These are phyloP conservation scores for Microplitis mediator DNA, from an alignment of 1,140 invertebrate genomes.

Conservation along the genomic window DNA sequence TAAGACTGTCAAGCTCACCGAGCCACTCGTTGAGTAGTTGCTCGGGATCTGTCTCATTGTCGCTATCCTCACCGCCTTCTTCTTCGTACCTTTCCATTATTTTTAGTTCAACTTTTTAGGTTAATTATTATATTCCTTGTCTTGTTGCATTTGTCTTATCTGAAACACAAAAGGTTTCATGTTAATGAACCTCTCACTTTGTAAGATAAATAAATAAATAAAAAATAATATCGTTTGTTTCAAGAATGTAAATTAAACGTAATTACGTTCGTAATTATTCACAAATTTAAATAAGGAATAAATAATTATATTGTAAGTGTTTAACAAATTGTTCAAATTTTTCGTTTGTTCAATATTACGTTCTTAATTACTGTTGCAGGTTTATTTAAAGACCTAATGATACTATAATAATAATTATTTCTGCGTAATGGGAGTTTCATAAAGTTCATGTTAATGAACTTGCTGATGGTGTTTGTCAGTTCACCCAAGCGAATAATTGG, in stretches of 20 bases:
- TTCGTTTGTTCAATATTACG: neutral
- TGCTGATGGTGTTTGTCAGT: slow-evolving; percentile 26
- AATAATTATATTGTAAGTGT: too few species aligned
- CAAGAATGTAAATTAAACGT: too few species aligned
- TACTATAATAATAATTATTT: slow-evolving; percentile 15
- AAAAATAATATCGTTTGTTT: too few species aligned
- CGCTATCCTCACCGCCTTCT: slow-evolving; percentile 61
- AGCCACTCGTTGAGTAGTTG: slow-evolving; percentile 71
- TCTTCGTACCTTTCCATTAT: slow-evolving; percentile 60
- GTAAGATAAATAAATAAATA: neutral
- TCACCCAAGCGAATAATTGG: slow-evolving; percentile 37
- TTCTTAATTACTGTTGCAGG: slow-evolving; percentile 14
- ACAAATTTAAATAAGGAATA: too few species aligned
- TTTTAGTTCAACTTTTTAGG: slow-evolving; percentile 26
- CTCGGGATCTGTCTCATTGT: slow-evolving; percentile 66
- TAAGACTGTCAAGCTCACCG: slow-evolving; percentile 69
- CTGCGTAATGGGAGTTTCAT: neutral
- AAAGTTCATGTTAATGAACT: slow-evolving; percentile 36
- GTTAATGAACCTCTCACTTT: neutral
- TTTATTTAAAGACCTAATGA: neutral
- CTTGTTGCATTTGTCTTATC: neutral
- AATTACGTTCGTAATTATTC: too few species aligned
- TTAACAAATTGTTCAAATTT: neutral
- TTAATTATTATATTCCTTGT: slow-evolving; percentile 16
- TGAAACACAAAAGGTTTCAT: slow-evolving; percentile 11